Base-by-base conservation (phyloP, 2,113 vertebrate genomes). In the Brachypteracias leptosomus region DNA sequence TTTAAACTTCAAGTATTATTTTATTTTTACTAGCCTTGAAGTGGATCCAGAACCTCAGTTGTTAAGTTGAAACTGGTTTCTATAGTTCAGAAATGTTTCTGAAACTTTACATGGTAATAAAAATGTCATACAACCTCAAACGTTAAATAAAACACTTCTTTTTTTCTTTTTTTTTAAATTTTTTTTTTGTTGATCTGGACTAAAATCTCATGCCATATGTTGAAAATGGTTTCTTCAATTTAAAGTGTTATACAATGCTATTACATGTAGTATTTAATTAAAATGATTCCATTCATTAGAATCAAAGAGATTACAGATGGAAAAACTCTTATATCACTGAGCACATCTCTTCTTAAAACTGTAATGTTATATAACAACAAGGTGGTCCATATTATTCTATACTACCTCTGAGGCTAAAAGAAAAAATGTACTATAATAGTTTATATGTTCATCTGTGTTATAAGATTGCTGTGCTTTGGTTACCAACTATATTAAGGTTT, bases 11-110 rank as follows among this genome's bases (percentile, higher is more conserved):
- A 97, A 97, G 89, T 91, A 94, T 95, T 95, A 91, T 94, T 97
- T 95, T 93, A 87, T 95, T 94, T 93, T 95, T 91, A n/a, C 79
- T 81, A 72, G 76, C 92, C 89, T 96, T 97, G 97, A 97, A 96
- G 92, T 95, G 87, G 85, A 96, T 96, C 96, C 95, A 96, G 94
- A 95, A 94, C 82, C 70, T 96, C 72, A 74, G 70, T 94, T 93
- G 95, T 93, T 96, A 96, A 95, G 88, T 94, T 95, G 91, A 96
- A 97, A 95, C 93, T 94, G 87, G 78, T 93, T 97, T 96, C 95
- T 91, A 38, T 89, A 88, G 85, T 93, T 97, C 90, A 94, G 95
- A 96, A 92, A 96, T 65, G 89, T 97, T 96, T 90, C 85, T 89
- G 91, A 90, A 93, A 94, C 81, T 96, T 95, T 93, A 96, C 82